Evolutionary conservation across 1,140 invertebrate genomes (phyloP), one percentile per base, ranked within the genome.

Genomic region (Pseudomyrmex flavicornis): DNA sequence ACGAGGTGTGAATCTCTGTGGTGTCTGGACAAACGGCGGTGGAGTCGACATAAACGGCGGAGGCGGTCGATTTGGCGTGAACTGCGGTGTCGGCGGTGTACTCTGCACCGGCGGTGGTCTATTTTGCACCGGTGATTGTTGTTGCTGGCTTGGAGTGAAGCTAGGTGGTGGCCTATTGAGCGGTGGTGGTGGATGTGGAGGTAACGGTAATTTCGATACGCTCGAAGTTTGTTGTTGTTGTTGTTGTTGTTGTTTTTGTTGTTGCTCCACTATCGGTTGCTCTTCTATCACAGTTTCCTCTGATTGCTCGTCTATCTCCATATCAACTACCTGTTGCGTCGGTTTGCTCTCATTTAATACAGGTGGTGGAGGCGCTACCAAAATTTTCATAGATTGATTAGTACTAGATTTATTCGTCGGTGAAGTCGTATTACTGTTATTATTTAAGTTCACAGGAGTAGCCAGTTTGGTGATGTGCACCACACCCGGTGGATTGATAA

Each of bases 381-480:
- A 72, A 22, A 93, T 94, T 79, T 93, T 94, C 93, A 93, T 94
- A 52, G 77, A 83, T 20, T 85, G 76, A 35, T 63, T 83, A 35
- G 26, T 35, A 50, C 79, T 84, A 12, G 22, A 84, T 7, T 62
- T 69, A 9, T 13, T 59, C 1, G 48, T 58, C 5, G 26, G 5
- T 7, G 46, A 9, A 26, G 17, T 35, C 15, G 12, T n/a, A 17
- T 85, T 90, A 7, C 79, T 87, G 5, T 69, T 61, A 62, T 77
- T 75, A 35, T 68, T 84, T 5, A 56, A n/a, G 0, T n/a, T 68
- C 0, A 91, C 1, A 1, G 93, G 94, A 2, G 93, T 94, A 0
- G 95, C 95, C 26, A 95, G 86, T 89, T 95, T 95, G 1, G 95
- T 95, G 22, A 95, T 95, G 82, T 95, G 95, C 0, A 95, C 95